Evolutionary conservation across 1,140 invertebrate species (phyloP).

Genomic region (Muscidifurax raptorellus): DNA sequence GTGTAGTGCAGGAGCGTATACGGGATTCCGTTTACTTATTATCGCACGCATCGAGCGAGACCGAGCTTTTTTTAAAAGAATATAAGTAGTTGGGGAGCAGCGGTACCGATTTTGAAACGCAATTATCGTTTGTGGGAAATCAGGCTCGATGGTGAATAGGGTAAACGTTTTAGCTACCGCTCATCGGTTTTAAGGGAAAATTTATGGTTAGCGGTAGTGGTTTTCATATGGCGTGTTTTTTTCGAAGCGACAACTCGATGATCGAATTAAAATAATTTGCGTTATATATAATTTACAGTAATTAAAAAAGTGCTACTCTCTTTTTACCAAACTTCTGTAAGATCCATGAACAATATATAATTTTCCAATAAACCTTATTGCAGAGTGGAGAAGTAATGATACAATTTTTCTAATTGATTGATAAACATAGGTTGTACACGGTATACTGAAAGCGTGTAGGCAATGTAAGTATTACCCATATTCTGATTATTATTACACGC

Average conservation of each 20-base stretch:
- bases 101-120: neutral
- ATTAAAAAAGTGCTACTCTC: no score
- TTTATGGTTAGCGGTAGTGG: neutral
- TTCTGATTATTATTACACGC: no score
- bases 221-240: neutral
- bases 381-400: no score
- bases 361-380: no score
- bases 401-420: no score
- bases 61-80: conserved; percentile 19
- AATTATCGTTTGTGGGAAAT: conserved; percentile 45
- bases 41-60: conserved; percentile 39
- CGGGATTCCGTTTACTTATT: conserved; percentile 42
- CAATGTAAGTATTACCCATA: no score
- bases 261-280: neutral
- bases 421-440: no score
- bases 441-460: no score
- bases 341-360: no score
- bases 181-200: neutral
- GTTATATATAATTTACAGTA: no score
- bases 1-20: neutral
- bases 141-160: conserved; percentile 19
- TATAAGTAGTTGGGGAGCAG: conserved; percentile 11
- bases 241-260: neutral
- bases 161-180: neutral
- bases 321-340: no score